Evolutionary conservation across 2,888 invertebrate genomes (phyloP).

Genomic region (Fragum fragum): DNA sequence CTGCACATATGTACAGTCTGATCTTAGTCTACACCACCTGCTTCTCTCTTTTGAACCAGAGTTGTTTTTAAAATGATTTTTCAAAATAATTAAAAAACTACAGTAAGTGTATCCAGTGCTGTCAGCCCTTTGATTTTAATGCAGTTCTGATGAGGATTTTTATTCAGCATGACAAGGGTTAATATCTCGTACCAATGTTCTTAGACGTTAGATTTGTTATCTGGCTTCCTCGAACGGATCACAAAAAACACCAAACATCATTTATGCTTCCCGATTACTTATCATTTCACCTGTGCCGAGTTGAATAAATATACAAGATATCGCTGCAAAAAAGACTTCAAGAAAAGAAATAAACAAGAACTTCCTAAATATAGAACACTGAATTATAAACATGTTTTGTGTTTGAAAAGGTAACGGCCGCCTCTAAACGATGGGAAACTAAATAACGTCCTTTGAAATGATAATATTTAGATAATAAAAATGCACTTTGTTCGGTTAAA

Average conservation of each 20-base stretch:
- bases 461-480: slow-evolving; percentile 21
- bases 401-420: not conserved
- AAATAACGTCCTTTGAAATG: not conserved
- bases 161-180: no score
- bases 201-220: no score
- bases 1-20: no score
- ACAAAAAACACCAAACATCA: not conserved
- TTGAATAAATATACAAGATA: slow-evolving; percentile 26
- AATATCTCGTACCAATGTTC: no score
- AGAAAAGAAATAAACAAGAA: slow-evolving; percentile 11
- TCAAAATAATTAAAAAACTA: no score
- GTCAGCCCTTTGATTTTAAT: no score
- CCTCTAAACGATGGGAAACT: not conserved
- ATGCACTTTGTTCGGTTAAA: not conserved
- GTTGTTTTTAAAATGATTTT: no score
- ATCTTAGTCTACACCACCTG: no score
- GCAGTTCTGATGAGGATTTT: no score
- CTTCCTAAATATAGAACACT: slow-evolving; percentile 5
- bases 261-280: not conserved
- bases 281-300: slow-evolving; percentile 4
- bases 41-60: no score
- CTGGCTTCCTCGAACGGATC: no score
- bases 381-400: not conserved
- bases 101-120: no score
- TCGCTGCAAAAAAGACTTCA: not conserved